Conservation (phyloP, 2,888 invertebrate species). For the Acanthopleura granulata region DNA sequence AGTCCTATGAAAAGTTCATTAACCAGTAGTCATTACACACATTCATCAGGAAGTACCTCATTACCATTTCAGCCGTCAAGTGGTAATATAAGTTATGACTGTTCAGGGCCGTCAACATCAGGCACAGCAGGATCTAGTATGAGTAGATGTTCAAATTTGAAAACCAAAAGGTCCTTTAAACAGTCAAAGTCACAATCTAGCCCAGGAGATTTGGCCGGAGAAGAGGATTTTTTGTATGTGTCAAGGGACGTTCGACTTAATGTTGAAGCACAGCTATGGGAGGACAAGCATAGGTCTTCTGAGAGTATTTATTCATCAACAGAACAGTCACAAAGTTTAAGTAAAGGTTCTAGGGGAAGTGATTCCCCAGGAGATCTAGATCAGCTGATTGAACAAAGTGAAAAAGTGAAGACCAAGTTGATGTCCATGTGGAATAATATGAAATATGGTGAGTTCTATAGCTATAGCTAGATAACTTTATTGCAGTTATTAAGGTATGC, state of each 20-base stretch:
- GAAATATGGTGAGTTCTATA: slow-evolving; percentile 79
- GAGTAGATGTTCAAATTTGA: neutral
- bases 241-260: too few relatives aligned
- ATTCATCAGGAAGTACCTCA: neutral
- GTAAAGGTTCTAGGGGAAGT: neutral
- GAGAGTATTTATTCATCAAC: slow-evolving; percentile 1
- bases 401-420: slow-evolving; percentile 84
- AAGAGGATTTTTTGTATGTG: neutral
- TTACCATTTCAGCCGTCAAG: neutral
- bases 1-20: neutral
- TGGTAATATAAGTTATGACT: neutral
- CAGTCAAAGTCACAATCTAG: neutral
- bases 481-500: too few relatives aligned
- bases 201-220: neutral
- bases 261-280: neutral
- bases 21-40: neutral
- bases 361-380: slow-evolving; percentile 21
- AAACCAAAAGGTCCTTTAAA: neutral
- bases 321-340: neutral
- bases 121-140: too few relatives aligned
- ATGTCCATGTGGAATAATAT: slow-evolving; percentile 93
- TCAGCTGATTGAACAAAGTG: slow-evolving; percentile 54
- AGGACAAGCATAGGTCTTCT: slow-evolving; percentile 16
- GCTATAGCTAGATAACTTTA: neutral
- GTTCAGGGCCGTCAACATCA: neutral